Evolutionary conservation across 2,888 invertebrate genomes (phyloP).

Genomic region (Dryobota labecula): DNA sequence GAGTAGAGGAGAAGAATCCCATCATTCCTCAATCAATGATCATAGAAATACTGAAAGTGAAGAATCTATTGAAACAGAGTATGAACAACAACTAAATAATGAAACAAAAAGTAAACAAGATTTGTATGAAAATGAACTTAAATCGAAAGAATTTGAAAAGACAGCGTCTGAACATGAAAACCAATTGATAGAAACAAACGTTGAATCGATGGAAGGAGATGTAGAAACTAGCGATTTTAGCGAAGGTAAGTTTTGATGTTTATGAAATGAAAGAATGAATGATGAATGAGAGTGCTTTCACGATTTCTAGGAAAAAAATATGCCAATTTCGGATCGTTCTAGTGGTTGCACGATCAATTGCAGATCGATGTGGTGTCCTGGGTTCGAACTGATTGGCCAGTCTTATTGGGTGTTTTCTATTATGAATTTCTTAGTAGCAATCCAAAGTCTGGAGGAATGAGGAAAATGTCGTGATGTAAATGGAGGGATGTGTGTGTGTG

Average conservation of each 20-base stretch:
- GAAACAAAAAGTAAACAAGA: background rate
- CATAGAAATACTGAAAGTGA: background rate
- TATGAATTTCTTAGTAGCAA: background rate
- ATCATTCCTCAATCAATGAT: background rate
- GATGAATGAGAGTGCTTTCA: too few species aligned
- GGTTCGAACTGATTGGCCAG: too few species aligned
- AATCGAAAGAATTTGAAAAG: background rate
- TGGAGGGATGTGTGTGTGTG: too few species aligned
- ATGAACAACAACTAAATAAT: background rate
- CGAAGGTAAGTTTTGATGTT: slow-evolving; percentile 27
- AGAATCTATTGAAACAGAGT: background rate
- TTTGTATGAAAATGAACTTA: background rate
- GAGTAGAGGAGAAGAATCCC: background rate
- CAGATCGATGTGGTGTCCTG: background rate
- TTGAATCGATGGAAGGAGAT: slow-evolving; percentile 17
- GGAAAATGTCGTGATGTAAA: too few species aligned
- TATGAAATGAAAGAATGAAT: too few species aligned
- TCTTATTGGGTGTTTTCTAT: too few species aligned
- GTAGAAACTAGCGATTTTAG: background rate
- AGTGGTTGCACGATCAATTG: too few species aligned
- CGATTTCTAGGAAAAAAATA: background rate
- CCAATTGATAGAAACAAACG: background rate
- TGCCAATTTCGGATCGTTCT: too few species aligned
- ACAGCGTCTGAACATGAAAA: background rate
- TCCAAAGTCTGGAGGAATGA: too few species aligned